Base-by-base conservation (phyloP, 1,140 invertebrate genomes). In the Pseudomyrmex concolor region DNA sequence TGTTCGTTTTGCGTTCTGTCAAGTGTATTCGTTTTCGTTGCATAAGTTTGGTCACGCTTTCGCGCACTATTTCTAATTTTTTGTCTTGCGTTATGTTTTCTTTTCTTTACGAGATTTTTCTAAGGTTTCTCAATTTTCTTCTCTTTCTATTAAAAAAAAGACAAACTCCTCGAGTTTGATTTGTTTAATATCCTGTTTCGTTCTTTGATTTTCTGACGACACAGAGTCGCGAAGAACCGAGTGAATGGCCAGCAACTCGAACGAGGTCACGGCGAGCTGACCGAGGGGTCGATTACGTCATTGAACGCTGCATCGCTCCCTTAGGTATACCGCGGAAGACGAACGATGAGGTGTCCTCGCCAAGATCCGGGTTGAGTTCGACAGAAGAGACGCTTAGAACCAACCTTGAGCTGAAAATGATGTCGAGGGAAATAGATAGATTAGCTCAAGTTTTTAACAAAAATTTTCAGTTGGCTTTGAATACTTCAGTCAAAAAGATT, bases 271-370 rank as follows among this genome's bases (percentile, higher is more conserved):
- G 60, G 54, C 76, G 48, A 51, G 68, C 67, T 83, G 87, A 86
- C 80, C 86, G 72, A 85, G 60, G 72, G 70, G 50, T 86, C 86
- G 85, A 83, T 86, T 85, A 86, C 85, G 77, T 86, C 84, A 86
- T 83, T 70, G 77, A 83, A 17, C 77, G 54, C 15, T 73, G 80
- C 78, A 84, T 86, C 64, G 66, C 22, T 83, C 57, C 12, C 50
- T 63, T 48, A 54, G 76, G 54, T 8, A 34, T 51, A 48, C 43
- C 76, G 19, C 76, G 45, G 43, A 34, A 78, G 54, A 57, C 76
- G 50, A 74, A 13, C 7, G 45, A 34, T 22, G 43, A 71, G 66
- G 7, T 59, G 66, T 50, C 22, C 54, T 34, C 54, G 54, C 64
- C 76, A 71, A 80, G 76, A 51, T 78, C 62, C 43, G 43, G 34